Evolutionary conservation across 1,140 invertebrate species (phyloP).

Genomic region (Drosophila punjabiensis): DNA sequence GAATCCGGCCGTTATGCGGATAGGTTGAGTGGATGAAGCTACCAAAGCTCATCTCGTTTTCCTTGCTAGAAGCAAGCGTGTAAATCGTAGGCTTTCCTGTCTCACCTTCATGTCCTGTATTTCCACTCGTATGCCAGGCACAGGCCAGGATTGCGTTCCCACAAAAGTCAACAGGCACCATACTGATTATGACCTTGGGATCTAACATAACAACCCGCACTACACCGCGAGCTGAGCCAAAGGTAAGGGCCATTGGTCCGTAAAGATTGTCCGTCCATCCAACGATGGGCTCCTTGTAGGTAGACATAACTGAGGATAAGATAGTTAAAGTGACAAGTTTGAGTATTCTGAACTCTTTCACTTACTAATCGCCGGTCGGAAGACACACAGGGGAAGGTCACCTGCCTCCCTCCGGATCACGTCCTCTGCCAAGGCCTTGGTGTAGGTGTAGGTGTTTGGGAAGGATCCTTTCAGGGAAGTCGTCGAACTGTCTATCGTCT

Average conservation of each 20-base stretch:
- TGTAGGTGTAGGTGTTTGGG: slow-evolving; percentile 94
- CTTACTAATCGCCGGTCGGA: slow-evolving; percentile 90
- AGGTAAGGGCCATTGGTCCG: slow-evolving; percentile 91
- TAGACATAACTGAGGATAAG: slow-evolving; percentile 90
- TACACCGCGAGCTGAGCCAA: slow-evolving; percentile 90
- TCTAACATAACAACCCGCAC: slow-evolving; percentile 89
- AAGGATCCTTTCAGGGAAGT: slow-evolving; percentile 89
- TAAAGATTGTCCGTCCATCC: slow-evolving; percentile 97
- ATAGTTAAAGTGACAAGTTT: slow-evolving; percentile 69
- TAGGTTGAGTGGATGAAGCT: slow-evolving; percentile 85
- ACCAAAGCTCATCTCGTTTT: slow-evolving; percentile 88
- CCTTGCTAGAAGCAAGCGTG: slow-evolving; percentile 89
- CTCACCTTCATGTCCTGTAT: no score
- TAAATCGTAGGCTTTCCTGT: slow-evolving; percentile 86
- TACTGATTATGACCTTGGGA: slow-evolving; percentile 73
- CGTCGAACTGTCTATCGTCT: slow-evolving; percentile 88
- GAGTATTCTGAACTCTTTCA: slow-evolving; percentile 68
- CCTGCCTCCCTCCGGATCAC: slow-evolving; percentile 88
- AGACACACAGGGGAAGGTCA: slow-evolving; percentile 90
- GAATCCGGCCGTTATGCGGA: slow-evolving; percentile 59
- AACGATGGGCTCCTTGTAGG: slow-evolving; percentile 89
- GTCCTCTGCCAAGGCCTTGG: slow-evolving; percentile 93
- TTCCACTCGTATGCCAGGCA: slow-evolving; percentile 89
- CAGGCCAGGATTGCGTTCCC: slow-evolving; percentile 90
- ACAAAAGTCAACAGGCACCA: slow-evolving; percentile 94